Evolutionary conservation across 2,113 vertebrate species (phyloP).

Genomic region (Halcyon senegalensis): DNA sequence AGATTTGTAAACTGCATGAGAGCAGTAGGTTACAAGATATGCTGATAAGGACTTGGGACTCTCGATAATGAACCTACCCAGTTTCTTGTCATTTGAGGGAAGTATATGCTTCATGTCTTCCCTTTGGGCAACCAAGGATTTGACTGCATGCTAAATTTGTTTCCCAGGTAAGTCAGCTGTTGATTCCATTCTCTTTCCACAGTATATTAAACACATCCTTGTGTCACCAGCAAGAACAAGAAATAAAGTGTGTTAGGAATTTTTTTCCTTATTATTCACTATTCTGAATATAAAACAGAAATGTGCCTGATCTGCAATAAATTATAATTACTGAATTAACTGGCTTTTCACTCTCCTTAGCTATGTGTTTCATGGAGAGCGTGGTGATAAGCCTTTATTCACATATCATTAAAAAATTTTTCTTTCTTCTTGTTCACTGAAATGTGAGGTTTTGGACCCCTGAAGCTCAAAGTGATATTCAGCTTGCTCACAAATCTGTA

Average conservation of each 20-base stretch:
- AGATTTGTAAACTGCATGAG: constrained; percentile 47
- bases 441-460: neutral
- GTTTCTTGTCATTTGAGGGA: constrained; percentile 30
- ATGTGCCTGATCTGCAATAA: neutral
- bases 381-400: neutral
- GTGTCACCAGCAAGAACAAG: neutral
- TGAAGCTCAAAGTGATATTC: neutral
- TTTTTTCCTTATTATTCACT: neutral
- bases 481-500: neutral
- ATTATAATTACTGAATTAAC: neutral
- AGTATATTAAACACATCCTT: neutral
- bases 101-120: neutral
- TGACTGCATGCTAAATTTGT: neutral
- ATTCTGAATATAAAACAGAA: neutral
- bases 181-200: neutral
- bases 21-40: constrained; percentile 24
- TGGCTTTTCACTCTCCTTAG: neutral
- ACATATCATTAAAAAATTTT: neutral
- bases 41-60: constrained; percentile 39
- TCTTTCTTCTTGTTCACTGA: neutral
- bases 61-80: neutral
- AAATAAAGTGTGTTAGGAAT: neutral
- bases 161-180: constrained; percentile 3
- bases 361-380: neutral
- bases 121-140: constrained; percentile 33